These are phyloP conservation scores for Teleogryllus occipitalis DNA, from an alignment of 1,140 invertebrate species.

Conservation along the genomic window DNA sequence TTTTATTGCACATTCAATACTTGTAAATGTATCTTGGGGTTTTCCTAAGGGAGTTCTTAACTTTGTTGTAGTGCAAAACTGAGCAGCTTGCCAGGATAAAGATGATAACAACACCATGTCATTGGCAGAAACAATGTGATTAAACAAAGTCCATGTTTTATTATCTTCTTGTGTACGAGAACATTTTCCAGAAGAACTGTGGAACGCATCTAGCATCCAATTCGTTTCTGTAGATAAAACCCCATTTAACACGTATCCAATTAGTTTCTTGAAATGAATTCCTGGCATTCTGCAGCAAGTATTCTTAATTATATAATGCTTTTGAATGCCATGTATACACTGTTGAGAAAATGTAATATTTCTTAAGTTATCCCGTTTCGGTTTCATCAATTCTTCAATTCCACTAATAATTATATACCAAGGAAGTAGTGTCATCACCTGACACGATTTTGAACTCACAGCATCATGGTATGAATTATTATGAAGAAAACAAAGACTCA, in stretches of 20 bases:
- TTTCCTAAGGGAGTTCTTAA: constrained; percentile 91
- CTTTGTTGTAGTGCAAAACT: constrained; percentile 80
- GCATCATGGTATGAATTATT: constrained; percentile 52
- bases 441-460: constrained; percentile 46
- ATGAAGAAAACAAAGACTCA: constrained; percentile 58
- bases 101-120: constrained; percentile 54
- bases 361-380: not conserved
- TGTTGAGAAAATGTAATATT: not conserved
- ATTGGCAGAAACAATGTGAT: constrained; percentile 4
- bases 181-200: constrained; percentile 47
- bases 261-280: constrained; percentile 65
- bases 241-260: constrained; percentile 59
- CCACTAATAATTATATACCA: constrained; percentile 35
- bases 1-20: constrained; percentile 40
- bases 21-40: constrained; percentile 91
- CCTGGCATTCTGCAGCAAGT: constrained; percentile 52
- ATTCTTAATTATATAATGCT: constrained; percentile 14
- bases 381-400: not conserved
- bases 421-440: constrained; percentile 51
- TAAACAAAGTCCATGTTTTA: not conserved
- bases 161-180: constrained; percentile 29
- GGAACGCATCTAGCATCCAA: constrained; percentile 53
- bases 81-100: constrained; percentile 78
- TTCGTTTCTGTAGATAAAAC: constrained; percentile 30
- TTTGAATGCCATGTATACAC: constrained; percentile 8